Percentiles rank a stretch among this genome's conserved stretches.
These are phyloP conservation scores for Glaucidium brasilianum DNA, from an alignment of 2,113 vertebrate genomes.

Conservation along the genomic window DNA sequence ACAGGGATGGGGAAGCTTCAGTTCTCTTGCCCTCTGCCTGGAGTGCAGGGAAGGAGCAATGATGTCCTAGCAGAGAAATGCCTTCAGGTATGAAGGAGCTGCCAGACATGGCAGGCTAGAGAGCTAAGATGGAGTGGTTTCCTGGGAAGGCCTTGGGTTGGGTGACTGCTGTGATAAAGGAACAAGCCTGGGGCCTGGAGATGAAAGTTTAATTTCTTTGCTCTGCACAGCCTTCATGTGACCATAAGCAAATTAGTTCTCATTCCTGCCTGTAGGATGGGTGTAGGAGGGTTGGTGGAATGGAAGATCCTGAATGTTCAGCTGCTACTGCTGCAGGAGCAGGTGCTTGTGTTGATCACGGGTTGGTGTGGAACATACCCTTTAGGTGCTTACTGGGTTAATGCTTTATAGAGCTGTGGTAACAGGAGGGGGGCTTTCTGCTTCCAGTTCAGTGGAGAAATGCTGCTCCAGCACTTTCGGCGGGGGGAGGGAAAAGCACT, in stretches of 20 bases:
- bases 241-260: background rate
- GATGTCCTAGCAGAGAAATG: background rate
- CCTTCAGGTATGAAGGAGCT: background rate
- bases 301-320: background rate
- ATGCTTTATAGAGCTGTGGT: background rate
- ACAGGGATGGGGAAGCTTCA: background rate
- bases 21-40: background rate
- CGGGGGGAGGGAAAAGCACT: background rate
- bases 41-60: background rate
- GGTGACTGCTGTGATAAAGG: background rate
- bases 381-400: background rate
- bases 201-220: background rate
- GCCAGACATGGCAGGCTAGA: background rate
- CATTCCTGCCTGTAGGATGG: background rate
- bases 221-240: background rate
- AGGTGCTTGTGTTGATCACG: background rate
- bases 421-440: background rate
- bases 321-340: background rate
- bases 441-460: background rate
- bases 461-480: background rate
- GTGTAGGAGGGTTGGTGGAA: background rate
- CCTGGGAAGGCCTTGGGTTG: background rate
- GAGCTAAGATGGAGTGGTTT: background rate
- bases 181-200: background rate
- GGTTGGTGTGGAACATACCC: background rate